A percentile compares a stretch with the other conserved stretches of the same genome.
Conservation (phyloP, 2,888 invertebrate genomes). For the Eristalinus sepulchralis region DNA sequence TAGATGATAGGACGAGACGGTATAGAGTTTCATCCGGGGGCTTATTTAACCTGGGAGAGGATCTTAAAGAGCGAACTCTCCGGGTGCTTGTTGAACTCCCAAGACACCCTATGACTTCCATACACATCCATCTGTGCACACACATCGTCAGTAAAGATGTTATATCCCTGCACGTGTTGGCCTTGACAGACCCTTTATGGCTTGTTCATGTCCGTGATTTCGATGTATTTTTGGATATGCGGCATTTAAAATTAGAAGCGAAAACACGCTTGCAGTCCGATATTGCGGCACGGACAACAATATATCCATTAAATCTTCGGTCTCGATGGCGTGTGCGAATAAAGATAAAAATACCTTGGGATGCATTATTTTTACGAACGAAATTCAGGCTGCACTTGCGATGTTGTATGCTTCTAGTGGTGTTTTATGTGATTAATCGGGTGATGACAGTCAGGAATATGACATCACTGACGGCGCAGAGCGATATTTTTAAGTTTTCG, state of each 20-base stretch:
- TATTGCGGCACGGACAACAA: background rate
- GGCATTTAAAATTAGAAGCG: background rate
- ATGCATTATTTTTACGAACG: background rate
- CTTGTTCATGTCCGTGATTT: background rate
- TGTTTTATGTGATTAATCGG: background rate
- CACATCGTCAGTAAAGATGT: background rate
- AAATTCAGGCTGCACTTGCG: background rate
- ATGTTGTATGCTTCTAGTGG: too few species aligned
- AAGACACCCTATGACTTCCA: background rate
- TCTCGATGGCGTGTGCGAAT: background rate
- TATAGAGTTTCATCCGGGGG: background rate
- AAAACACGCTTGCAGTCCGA: background rate
- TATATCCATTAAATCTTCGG: background rate
- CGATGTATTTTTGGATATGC: background rate
- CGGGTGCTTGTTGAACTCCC: background rate
- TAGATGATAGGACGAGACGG: constrained; percentile 4
- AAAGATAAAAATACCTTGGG: background rate
- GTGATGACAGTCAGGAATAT: background rate
- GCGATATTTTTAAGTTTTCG: too few species aligned
- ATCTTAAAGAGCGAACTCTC: constrained; percentile 1
- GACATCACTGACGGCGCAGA: too few species aligned
- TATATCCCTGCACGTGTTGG: constrained; percentile 27
- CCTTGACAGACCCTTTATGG: background rate
- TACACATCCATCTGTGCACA: background rate
- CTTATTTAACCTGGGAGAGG: background rate